Evolutionary conservation across 2,888 invertebrate species (phyloP).

Genomic region (Eupsilia transversa): DNA sequence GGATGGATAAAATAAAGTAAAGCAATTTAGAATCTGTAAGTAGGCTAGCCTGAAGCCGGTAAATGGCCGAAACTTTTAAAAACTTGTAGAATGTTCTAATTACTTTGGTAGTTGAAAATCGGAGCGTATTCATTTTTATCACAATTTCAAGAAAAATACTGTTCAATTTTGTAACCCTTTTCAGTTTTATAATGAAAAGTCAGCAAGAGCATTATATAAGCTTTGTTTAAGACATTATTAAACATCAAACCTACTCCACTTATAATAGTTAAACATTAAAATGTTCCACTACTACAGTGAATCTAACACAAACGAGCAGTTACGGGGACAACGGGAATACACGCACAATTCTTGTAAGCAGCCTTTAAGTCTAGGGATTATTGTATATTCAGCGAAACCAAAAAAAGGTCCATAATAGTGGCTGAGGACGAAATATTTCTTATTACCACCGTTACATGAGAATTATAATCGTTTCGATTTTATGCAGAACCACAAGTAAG

Average conservation of each 20-base stretch:
- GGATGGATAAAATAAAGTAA: slow-evolving; percentile 28
- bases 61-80: slow-evolving; percentile 38
- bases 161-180: background rate
- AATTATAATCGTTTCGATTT: no score
- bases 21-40: slow-evolving; percentile 16
- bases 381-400: background rate
- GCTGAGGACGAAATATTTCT: background rate
- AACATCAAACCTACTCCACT: background rate
- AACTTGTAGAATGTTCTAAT: slow-evolving; percentile 36
- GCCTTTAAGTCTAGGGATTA: background rate
- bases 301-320: background rate
- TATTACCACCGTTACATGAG: background rate
- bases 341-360: background rate
- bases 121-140: slow-evolving; percentile 22
- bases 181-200: background rate
- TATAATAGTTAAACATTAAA: background rate
- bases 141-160: background rate
- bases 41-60: slow-evolving; percentile 21
- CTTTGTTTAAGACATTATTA: background rate
- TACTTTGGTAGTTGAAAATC: slow-evolving; percentile 31
- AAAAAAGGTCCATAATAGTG: background rate
- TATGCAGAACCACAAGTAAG: background rate
- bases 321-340: no score
- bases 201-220: background rate
- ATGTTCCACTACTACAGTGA: background rate